Percentiles rank a stretch among this genome's conserved stretches.
Conservation (phyloP, 2,797 vertebrate species). For the Pseudotriccus pelzelni region DNA sequence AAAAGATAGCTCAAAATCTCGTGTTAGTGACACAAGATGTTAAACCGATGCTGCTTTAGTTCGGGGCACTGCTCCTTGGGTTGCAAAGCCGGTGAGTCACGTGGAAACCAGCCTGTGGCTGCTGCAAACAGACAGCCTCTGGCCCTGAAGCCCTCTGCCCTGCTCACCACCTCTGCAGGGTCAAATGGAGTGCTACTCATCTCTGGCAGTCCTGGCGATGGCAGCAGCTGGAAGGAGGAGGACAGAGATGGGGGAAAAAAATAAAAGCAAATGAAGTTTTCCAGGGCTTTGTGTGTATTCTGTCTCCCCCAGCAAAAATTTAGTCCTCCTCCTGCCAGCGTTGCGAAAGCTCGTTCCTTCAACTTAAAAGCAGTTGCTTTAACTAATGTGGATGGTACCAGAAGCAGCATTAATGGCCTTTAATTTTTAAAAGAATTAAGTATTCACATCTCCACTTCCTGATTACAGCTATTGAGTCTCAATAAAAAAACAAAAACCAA, state of each 20-base stretch:
- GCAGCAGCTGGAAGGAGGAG: neutral
- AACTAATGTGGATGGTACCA: neutral
- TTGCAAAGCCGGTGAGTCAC: neutral
- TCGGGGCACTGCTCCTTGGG: neutral
- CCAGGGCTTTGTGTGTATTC: neutral
- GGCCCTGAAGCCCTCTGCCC: neutral
- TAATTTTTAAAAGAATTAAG: neutral
- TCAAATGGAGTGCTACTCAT: neutral
- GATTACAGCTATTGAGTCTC: neutral
- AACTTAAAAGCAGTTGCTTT: neutral
- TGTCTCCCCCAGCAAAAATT: neutral
- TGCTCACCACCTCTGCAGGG: neutral
- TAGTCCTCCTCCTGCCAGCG: neutral
- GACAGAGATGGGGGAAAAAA: neutral
- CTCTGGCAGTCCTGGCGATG: neutral
- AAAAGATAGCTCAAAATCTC: neutral
- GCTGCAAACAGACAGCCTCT: neutral
- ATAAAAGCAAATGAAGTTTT: neutral
- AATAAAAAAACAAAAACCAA: neutral
- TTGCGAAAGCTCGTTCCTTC: neutral
- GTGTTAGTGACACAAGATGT: neutral
- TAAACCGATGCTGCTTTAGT: neutral
- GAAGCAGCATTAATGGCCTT: neutral
- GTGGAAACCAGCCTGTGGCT: rapidly evolving
- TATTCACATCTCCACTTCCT: neutral